Evolutionary conservation across 2,113 vertebrate species (phyloP), one percentile per base, ranked within the genome.

Genomic region (Microtus montanus): DNA sequence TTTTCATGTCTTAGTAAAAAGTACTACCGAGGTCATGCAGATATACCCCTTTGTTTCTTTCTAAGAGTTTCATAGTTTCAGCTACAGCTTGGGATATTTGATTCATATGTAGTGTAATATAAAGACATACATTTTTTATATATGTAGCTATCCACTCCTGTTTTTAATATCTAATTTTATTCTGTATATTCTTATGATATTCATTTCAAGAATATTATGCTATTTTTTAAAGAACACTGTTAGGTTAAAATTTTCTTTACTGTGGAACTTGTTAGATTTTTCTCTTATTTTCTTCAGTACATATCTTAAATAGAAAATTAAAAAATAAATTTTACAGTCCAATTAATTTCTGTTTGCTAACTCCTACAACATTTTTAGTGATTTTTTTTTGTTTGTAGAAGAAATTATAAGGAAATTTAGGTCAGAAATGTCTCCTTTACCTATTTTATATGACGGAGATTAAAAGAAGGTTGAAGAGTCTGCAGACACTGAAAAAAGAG

Each of bases 1-100:
- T 97, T 87, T 90, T 68, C 64, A 10, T 96, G 12, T 94, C 61
- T 44, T 24, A 19, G 33, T 71, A 85, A 90, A 90, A 94, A 84
- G 19, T 64, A 14, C 91, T 85, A 33, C 17, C 66, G 82, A 85
- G 22, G 17, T 73, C 28, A 74, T 35, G 0, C 3, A 94, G 38
- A 47, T 47, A 35, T 63, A 68, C 11, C 41, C 58, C 33, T 68
- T 20, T 84, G 64, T 94, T 88, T 96, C 26, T 61, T 94, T 85
- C 17, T 85, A 11, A 85, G 63, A 35, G 17, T 68, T 49, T 68
- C 47, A 10, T 47, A 87, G 83, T 92, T 90, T 92, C 64, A 90
- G 12, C 19, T 47, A 14, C 86, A 75, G 19, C 68, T 75, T 93
- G 79, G 82, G 13, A 7, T 82, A n/a, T 58, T 91, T 89, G 10